phyloP scores from a whole-genome alignment of 1,140 invertebrate genomes.

The Atopsyche davidsoni region DNA sequence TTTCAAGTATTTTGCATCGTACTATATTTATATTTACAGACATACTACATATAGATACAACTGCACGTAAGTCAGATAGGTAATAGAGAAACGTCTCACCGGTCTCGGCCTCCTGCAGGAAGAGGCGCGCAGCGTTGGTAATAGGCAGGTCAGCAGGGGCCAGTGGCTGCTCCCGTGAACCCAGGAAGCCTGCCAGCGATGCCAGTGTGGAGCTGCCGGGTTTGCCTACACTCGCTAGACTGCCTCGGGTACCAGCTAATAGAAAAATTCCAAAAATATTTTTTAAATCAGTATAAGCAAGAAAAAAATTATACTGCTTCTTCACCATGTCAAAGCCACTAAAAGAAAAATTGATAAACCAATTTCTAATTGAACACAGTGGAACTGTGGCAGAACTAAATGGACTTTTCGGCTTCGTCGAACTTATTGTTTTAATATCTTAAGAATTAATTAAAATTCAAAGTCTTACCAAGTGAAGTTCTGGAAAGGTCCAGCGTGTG shows the following conservation, averaged over 20 bases:
- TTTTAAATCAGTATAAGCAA: too few species aligned
- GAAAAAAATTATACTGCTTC: too few species aligned
- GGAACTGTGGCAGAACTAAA: slow-evolving; percentile 3
- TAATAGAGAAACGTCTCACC: neutral
- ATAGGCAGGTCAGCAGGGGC: slow-evolving; percentile 24
- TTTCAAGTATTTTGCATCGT: too few species aligned
- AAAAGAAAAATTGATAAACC: too few species aligned
- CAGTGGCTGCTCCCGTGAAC: slow-evolving; percentile 36
- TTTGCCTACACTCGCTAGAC: slow-evolving; percentile 71
- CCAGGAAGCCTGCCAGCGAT: slow-evolving; percentile 67
- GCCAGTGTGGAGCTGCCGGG: slow-evolving; percentile 75
- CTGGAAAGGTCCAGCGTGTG: slow-evolving; percentile 35
- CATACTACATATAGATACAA: too few species aligned
- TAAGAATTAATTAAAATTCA: neutral
- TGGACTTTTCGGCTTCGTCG: too few species aligned
- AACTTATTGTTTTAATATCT: too few species aligned
- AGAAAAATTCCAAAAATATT: slow-evolving; percentile 31
- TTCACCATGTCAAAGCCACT: too few species aligned
- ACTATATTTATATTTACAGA: too few species aligned
- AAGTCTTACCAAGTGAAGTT: slow-evolving; percentile 32
- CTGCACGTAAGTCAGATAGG: too few species aligned
- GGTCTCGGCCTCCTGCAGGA: slow-evolving; percentile 7
- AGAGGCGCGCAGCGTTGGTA: slow-evolving; percentile 14
- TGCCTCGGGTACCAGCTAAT: slow-evolving; percentile 67
- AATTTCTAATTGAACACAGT: too few species aligned